Percentiles rank a stretch among this genome's conserved stretches.
Conservation (phyloP, 1,140 invertebrate genomes). For the Wiebesia pumilae region DNA sequence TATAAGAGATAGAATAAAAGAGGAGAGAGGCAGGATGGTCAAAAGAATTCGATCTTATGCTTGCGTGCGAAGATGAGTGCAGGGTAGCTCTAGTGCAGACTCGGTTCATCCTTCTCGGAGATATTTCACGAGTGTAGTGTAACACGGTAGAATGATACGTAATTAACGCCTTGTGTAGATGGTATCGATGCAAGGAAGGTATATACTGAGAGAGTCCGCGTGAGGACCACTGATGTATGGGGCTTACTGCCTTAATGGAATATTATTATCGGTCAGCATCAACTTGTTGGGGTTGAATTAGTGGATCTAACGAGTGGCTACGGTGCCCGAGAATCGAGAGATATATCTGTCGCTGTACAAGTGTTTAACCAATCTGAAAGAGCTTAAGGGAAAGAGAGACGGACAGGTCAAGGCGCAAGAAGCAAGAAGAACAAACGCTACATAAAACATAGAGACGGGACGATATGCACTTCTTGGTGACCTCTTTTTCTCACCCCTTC, state of each 20-base stretch:
- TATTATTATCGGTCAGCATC: slow-evolving; percentile 75
- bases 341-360: slow-evolving; percentile 29
- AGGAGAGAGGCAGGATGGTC: slow-evolving; percentile 53
- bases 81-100: background rate
- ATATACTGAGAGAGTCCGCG: slow-evolving; percentile 60
- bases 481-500: slow-evolving; percentile 20
- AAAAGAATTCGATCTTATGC: slow-evolving; percentile 50
- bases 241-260: slow-evolving; percentile 68
- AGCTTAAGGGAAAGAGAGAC: background rate
- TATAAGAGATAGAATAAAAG: background rate
- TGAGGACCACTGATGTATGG: slow-evolving; percentile 72
- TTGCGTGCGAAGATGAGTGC: slow-evolving; percentile 38
- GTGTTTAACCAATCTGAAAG: background rate
- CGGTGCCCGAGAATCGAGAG: background rate
- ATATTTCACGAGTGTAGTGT: slow-evolving; percentile 63
- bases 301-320: slow-evolving; percentile 57
- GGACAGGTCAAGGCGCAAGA: too few relatives aligned
- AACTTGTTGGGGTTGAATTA: slow-evolving; percentile 70
- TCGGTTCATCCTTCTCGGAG: background rate
- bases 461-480: background rate
- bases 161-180: slow-evolving; percentile 76
- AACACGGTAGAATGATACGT: slow-evolving; percentile 73
- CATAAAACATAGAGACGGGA: background rate
- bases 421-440: background rate
- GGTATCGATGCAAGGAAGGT: slow-evolving; percentile 59